phyloP scores from a whole-genome alignment of 2,113 vertebrate genomes.

The Argyrosomus japonicus region DNA sequence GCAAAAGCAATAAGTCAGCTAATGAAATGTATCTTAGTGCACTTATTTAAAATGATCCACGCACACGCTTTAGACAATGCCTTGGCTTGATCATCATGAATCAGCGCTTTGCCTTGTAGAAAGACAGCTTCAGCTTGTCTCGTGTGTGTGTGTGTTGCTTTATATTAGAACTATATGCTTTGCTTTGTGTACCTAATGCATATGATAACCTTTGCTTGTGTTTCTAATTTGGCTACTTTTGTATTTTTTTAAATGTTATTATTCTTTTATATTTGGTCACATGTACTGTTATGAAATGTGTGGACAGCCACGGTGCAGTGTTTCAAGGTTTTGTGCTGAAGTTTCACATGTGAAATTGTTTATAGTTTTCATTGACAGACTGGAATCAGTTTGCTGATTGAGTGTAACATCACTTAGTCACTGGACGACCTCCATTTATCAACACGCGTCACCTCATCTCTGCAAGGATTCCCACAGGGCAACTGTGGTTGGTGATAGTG shows the following conservation, averaged over 20 bases:
- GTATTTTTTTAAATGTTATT: conserved; percentile 13
- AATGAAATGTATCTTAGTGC: conserved; percentile 60
- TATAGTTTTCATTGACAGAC: conserved; percentile 30
- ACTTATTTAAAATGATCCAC: conserved; percentile 38
- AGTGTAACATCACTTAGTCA: conserved; percentile 29
- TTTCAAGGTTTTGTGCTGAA: conserved; percentile 47
- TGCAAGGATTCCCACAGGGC: conserved; percentile 49
- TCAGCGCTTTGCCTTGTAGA: conserved; percentile 63
- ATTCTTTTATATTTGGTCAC: conserved; percentile 51
- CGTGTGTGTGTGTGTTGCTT: conserved; percentile 38
- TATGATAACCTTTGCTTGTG: conserved; percentile 24
- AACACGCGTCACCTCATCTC: conserved; percentile 46
- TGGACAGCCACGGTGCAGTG: conserved; percentile 23
- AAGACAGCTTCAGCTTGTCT: conserved; percentile 35
- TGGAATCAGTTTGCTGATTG: conserved; percentile 31
- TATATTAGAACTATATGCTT: conserved; percentile 35
- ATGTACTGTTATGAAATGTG: conserved; percentile 36
- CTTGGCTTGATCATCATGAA: conserved; percentile 52
- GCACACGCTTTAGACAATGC: conserved; percentile 60
- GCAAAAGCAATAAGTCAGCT: conserved; percentile 64
- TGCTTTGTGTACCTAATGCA: conserved; percentile 22
- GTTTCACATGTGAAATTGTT: conserved; percentile 33
- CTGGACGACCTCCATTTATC: conserved; percentile 18
- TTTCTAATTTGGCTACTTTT: conserved; percentile 40
- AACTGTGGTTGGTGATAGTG: conserved; percentile 40